These are phyloP conservation scores for Hoplias malabaricus DNA, from an alignment of 2,113 vertebrate genomes.

Conservation along the genomic window DNA sequence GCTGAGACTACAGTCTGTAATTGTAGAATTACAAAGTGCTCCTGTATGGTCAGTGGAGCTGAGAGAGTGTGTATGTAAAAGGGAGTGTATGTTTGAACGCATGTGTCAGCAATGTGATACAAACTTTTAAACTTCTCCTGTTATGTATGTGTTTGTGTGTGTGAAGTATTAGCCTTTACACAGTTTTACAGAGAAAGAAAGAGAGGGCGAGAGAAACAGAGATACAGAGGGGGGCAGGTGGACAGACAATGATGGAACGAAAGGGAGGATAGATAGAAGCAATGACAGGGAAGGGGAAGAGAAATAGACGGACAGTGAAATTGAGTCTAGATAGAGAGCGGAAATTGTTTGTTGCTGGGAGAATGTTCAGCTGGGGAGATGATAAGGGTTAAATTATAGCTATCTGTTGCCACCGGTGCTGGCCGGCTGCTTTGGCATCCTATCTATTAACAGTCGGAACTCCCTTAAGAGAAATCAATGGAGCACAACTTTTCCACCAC, in stretches of 20 bases:
- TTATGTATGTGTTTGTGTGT: too few relatives aligned
- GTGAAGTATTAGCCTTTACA: too few relatives aligned
- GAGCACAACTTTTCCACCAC: not conserved
- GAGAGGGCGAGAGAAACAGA: constrained; percentile 32
- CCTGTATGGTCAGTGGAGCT: too few relatives aligned
- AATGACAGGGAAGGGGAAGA: not conserved
- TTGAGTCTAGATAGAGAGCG: constrained; percentile 33
- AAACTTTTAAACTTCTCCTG: too few relatives aligned
- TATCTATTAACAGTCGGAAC: constrained; percentile 22
- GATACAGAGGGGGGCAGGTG: constrained; percentile 6
- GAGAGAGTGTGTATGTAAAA: too few relatives aligned
- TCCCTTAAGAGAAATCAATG: constrained; percentile 25
- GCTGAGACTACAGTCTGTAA: too few relatives aligned
- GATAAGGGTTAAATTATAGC: constrained; percentile 44
- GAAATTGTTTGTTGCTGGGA: constrained; percentile 37
- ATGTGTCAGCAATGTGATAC: too few relatives aligned
- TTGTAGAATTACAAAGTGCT: too few relatives aligned
- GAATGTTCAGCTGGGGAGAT: constrained; percentile 38
- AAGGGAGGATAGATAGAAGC: not conserved
- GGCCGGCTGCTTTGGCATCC: constrained; percentile 14
- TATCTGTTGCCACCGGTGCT: constrained; percentile 32
- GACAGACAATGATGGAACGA: constrained; percentile 13
- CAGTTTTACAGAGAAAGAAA: not conserved
- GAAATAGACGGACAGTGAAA: constrained; percentile 27
- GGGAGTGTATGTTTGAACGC: too few relatives aligned